Evolutionary conservation across 2,113 vertebrate genomes (phyloP).

Genomic region (Oncorhynchus clarkii): DNA sequence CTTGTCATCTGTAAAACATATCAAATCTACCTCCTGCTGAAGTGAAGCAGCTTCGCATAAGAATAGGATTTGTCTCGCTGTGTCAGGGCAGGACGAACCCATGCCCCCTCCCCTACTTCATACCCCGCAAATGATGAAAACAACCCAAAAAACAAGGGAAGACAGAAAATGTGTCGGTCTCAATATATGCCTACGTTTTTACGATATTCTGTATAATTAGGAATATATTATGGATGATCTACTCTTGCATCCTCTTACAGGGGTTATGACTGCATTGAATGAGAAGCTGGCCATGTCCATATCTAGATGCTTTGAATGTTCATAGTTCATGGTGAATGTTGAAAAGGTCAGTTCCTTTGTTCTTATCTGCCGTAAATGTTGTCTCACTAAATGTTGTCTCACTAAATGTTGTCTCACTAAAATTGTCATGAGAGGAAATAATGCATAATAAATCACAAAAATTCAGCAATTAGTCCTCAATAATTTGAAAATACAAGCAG

Average conservation of each 20-base stretch:
- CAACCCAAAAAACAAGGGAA: neutral
- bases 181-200: neutral
- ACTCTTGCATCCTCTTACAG: neutral
- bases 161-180: neutral
- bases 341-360: neutral
- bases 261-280: neutral
- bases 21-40: slow-evolving; percentile 43
- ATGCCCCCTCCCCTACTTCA: neutral
- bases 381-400: neutral
- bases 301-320: neutral
- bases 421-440: neutral
- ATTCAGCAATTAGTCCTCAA: too few relatives aligned
- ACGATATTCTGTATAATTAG: neutral
- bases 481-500: too few relatives aligned
- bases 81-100: neutral
- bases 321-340: neutral
- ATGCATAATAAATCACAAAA: too few relatives aligned
- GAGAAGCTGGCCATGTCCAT: neutral
- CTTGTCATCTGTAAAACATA: slow-evolving; percentile 46
- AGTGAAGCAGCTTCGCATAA: slow-evolving; percentile 8
- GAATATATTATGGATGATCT: neutral
- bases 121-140: neutral
- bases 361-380: neutral
- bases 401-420: neutral
- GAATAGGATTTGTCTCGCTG: neutral